These are phyloP conservation scores for Mionectes olivaceus DNA, from an alignment of 2,797 vertebrate genomes.

Conservation along the genomic window DNA sequence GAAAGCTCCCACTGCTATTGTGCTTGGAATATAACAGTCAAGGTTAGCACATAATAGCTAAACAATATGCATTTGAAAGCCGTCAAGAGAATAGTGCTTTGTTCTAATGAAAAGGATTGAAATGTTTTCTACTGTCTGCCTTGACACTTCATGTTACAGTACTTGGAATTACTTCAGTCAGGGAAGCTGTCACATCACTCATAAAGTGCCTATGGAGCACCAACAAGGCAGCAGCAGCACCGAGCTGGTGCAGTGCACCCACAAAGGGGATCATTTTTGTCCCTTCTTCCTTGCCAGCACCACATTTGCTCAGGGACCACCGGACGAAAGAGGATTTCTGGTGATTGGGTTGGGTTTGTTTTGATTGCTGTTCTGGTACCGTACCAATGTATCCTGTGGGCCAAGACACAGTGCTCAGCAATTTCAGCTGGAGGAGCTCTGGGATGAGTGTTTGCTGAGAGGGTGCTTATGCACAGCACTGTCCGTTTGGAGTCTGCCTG, in stretches of 20 bases:
- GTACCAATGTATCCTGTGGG: neutral
- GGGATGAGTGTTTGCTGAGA: neutral
- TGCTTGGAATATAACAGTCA: constrained; percentile 68
- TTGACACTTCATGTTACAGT: constrained; percentile 71
- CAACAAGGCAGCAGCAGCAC: neutral
- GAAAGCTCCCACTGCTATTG: constrained; percentile 53
- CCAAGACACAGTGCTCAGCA: rapidly evolving
- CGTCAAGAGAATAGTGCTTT: constrained; percentile 62
- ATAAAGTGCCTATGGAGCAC: constrained; percentile 18
- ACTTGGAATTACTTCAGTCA: constrained; percentile 70
- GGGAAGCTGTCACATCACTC: constrained; percentile 70
- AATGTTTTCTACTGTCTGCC: constrained; percentile 71
- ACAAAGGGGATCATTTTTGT: neutral
- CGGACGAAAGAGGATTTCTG: neutral
- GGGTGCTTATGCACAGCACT: neutral
- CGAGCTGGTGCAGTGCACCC: neutral
- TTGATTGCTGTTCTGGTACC: neutral
- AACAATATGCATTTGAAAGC: constrained; percentile 74
- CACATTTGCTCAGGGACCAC: neutral
- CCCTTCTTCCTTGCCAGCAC: constrained; percentile 1
- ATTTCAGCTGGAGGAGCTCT: neutral
- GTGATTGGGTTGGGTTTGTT: neutral
- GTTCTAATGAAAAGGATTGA: constrained; percentile 73
- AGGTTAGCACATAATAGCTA: constrained; percentile 66
- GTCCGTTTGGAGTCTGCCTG: neutral